Conservation (phyloP, 2,888 invertebrate species). For the Coenonympha arcania region DNA sequence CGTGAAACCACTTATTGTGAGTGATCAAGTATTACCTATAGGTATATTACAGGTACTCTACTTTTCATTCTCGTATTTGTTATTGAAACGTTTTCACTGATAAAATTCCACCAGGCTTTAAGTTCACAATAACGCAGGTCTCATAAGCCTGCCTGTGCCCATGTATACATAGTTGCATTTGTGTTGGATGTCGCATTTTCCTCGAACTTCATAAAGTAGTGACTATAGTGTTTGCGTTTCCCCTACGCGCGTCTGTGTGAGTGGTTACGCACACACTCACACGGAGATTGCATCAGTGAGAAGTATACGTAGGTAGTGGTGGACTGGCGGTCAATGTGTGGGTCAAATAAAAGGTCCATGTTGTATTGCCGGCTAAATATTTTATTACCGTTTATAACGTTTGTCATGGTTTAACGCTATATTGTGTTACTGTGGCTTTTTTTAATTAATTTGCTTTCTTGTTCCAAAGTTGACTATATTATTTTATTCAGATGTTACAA, state of each 20-base stretch:
- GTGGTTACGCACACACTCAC: neutral
- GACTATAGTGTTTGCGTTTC: constrained; percentile 13
- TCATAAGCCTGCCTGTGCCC: neutral
- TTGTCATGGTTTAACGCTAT: neutral
- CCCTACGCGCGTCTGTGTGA: constrained; percentile 17
- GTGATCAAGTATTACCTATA: no score
- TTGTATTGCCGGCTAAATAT: neutral
- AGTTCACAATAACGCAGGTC: neutral
- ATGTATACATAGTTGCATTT: neutral
- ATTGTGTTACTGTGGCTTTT: no score
- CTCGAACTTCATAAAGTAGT: constrained; percentile 15
- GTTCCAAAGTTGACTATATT: no score
- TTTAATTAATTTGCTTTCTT: no score
- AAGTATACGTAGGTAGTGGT: neutral
- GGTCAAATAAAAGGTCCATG: constrained; percentile 19
- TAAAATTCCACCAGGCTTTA: neutral
- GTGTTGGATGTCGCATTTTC: constrained; percentile 11
- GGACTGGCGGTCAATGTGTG: constrained; percentile 37
- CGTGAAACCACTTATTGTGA: no score
- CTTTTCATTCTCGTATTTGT: no score
- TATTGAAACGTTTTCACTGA: no score
- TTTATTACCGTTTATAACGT: neutral
- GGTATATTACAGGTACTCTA: no score
- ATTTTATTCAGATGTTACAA: no score
- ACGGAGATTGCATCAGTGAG: neutral